phyloP scores from a whole-genome alignment of 2,113 vertebrate genomes.

The Antechinus stuartii region DNA sequence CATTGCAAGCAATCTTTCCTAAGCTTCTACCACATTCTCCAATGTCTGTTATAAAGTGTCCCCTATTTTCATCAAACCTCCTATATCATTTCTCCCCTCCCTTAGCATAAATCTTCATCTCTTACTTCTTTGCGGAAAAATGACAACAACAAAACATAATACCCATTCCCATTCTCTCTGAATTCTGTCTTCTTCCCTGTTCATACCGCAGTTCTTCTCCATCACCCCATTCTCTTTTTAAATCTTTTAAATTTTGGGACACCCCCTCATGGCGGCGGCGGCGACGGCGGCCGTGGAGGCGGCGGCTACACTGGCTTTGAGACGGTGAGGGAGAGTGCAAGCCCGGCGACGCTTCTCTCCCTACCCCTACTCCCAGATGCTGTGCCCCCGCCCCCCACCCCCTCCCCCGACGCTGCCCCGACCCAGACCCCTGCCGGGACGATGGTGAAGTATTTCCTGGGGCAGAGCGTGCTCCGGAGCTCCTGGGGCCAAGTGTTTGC shows the following conservation, averaged over 20 bases:
- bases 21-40: background rate
- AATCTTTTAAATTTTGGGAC: background rate
- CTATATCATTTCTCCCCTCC: background rate
- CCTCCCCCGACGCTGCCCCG: conserved; percentile 21
- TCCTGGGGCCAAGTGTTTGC: conserved; percentile 98
- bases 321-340: background rate
- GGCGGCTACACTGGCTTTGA: conserved; percentile 42
- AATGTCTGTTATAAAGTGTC: background rate
- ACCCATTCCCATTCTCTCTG: background rate
- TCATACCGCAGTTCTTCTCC: background rate
- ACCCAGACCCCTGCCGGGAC: conserved; percentile 61
- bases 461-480: conserved; percentile 90
- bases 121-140: background rate
- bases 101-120: background rate
- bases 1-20: background rate
- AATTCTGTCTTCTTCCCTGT: background rate
- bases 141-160: no score
- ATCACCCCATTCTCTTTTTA: background rate
- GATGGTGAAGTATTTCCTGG: conserved; percentile 96
- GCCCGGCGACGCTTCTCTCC: conserved; percentile 35
- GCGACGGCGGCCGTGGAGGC: conserved; percentile 54
- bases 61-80: background rate
- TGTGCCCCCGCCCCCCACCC: background rate
- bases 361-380: conserved; percentile 47
- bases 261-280: conserved; percentile 63